phyloP scores from a whole-genome alignment of 2,797 vertebrate genomes.

The Alauda arvensis region DNA sequence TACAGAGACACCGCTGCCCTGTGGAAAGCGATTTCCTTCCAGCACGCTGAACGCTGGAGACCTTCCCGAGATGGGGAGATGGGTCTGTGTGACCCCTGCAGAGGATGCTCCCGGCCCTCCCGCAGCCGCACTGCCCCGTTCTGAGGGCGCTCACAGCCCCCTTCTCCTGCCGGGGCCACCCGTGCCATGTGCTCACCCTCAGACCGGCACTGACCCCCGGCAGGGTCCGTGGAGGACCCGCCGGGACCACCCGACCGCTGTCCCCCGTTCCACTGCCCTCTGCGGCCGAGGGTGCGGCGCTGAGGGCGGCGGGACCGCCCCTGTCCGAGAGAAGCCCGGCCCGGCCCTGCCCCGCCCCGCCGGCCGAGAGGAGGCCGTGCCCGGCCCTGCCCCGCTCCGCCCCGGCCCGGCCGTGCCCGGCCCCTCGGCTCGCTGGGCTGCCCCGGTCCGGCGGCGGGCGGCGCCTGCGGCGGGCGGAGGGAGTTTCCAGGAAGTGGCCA shows the following conservation, averaged over 20 bases:
- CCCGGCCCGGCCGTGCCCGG: neutral
- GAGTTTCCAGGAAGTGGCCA: slow-evolving; percentile 86
- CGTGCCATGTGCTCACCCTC: neutral
- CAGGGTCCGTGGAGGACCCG: too few relatives aligned
- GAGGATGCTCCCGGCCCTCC: neutral
- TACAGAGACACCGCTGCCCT: neutral
- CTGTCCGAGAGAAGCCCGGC: neutral
- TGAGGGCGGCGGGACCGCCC: neutral
- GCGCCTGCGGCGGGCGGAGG: slow-evolving; percentile 53
- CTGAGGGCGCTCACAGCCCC: neutral
- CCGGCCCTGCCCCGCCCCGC: neutral
- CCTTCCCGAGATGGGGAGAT: too few relatives aligned
- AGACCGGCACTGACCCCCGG: too few relatives aligned
- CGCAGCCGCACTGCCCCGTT: neutral
- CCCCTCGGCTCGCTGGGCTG: neutral
- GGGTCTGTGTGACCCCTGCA: too few relatives aligned
- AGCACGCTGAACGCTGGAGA: accelerated
- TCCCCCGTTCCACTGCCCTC: neutral
- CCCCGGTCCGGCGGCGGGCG: neutral
- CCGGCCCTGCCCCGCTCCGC: neutral
- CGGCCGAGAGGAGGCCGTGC: neutral
- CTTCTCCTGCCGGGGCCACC: neutral
- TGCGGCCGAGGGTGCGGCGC: neutral
- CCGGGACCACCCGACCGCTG: neutral
- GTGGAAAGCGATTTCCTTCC: accelerated